Evolutionary conservation across 2,797 vertebrate genomes (phyloP).

Genomic region (Cossypha polioptera): DNA sequence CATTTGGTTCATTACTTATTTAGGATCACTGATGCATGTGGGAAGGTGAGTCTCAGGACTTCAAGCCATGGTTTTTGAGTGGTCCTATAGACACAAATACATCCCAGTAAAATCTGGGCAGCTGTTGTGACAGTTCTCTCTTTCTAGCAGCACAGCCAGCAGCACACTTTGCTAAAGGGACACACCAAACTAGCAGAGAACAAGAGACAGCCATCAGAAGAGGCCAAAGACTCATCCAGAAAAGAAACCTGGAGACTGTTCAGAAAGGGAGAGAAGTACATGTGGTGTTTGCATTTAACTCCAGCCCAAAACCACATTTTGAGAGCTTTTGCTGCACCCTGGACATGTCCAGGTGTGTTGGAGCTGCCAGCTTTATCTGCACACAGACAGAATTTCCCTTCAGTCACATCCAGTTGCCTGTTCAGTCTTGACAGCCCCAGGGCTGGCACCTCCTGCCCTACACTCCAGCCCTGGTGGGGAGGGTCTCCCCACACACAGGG

Average conservation of each 20-base stretch:
- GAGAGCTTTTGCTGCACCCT: not conserved
- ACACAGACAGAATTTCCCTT: not conserved
- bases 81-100: not conserved
- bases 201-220: not conserved
- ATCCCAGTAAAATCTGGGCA: not conserved
- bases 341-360: not conserved
- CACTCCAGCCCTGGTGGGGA: accelerated
- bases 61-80: not conserved
- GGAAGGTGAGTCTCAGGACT: not conserved
- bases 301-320: not conserved
- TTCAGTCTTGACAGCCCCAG: not conserved
- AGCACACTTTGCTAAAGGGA: not conserved
- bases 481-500: not conserved
- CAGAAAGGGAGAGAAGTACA: not conserved
- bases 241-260: not conserved
- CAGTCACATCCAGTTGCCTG: accelerated
- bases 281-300: accelerated
- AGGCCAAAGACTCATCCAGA: not conserved
- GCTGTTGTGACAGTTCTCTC: not conserved
- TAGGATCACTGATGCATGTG: not conserved
- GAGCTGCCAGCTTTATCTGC: not conserved
- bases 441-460: not conserved
- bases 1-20: constrained; percentile 9
- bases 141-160: accelerated
- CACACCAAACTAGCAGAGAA: not conserved